Evolutionary conservation across 2,113 vertebrate genomes (phyloP).

Genomic region (Myiozetetes cayanensis): DNA sequence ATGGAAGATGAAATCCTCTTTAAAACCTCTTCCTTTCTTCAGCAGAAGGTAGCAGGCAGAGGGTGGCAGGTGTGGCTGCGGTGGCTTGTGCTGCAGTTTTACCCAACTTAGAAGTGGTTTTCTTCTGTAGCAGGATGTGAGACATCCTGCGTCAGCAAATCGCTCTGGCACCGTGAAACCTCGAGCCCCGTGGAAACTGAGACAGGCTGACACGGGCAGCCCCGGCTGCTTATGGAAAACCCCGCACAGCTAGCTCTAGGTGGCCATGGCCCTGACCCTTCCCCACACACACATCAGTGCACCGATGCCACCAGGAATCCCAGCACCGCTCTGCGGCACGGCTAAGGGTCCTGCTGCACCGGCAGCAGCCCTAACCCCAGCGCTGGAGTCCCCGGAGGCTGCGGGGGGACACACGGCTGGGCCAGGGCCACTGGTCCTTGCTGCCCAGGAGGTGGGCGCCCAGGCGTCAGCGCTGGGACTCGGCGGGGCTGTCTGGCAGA

Average conservation of each 20-base stretch:
- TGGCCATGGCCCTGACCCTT: fast-evolving
- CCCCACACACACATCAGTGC: background rate
- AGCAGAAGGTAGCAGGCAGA: background rate
- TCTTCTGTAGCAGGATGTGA: background rate
- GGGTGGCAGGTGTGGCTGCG: background rate
- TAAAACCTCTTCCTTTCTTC: background rate
- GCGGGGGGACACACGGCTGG: fast-evolving
- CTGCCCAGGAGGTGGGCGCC: background rate
- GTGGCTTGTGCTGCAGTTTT: background rate
- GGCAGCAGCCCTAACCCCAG: background rate
- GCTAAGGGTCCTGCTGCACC: background rate
- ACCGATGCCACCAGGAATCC: fast-evolving
- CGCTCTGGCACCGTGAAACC: fast-evolving
- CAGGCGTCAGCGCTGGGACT: fast-evolving
- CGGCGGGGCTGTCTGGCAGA: fast-evolving
- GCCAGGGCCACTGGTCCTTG: fast-evolving
- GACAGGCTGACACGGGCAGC: background rate
- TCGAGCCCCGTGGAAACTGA: background rate
- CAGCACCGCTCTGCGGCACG: fast-evolving
- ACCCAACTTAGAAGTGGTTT: background rate
- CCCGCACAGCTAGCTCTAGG: fast-evolving
- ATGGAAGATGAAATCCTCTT: background rate
- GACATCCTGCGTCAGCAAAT: background rate
- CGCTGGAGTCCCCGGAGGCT: fast-evolving
- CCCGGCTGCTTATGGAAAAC: fast-evolving